phyloP scores from a whole-genome alignment of 2,113 vertebrate species.

The Garra rufa region DNA sequence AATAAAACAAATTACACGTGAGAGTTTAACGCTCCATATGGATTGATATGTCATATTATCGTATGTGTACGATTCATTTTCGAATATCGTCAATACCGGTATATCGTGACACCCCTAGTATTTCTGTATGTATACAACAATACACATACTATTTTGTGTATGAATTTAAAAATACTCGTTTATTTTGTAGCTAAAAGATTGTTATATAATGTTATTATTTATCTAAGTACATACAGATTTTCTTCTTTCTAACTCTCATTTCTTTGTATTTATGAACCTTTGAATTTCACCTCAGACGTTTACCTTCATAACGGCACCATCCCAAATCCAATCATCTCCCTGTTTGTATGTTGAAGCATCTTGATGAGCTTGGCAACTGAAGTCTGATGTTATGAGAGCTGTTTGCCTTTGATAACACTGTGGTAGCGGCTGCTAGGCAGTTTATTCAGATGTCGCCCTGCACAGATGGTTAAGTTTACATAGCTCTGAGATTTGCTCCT shows the following conservation, averaged over 20 bases:
- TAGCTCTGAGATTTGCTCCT: neutral
- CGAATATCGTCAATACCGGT: too few relatives aligned
- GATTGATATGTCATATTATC: too few relatives aligned
- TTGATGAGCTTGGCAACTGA: neutral
- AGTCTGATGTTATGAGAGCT: constrained; percentile 5
- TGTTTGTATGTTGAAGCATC: neutral
- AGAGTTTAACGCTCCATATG: too few relatives aligned
- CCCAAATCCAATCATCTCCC: neutral
- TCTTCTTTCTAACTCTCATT: neutral
- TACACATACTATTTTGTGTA: too few relatives aligned
- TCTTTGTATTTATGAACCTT: neutral
- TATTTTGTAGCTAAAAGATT: too few relatives aligned
- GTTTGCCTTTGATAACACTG: constrained; percentile 4
- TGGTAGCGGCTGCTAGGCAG: neutral
- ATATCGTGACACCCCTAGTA: too few relatives aligned
- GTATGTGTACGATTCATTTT: too few relatives aligned
- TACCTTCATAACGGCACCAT: neutral
- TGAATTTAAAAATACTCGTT: too few relatives aligned
- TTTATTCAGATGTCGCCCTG: neutral
- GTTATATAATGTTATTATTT: neutral
- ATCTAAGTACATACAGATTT: neutral
- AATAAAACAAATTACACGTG: too few relatives aligned
- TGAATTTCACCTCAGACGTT: neutral
- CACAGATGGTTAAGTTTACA: constrained; percentile 17
- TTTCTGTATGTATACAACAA: too few relatives aligned